Evolutionary conservation across 2,888 invertebrate species (phyloP).

Genomic region (Lochmaea capreae): DNA sequence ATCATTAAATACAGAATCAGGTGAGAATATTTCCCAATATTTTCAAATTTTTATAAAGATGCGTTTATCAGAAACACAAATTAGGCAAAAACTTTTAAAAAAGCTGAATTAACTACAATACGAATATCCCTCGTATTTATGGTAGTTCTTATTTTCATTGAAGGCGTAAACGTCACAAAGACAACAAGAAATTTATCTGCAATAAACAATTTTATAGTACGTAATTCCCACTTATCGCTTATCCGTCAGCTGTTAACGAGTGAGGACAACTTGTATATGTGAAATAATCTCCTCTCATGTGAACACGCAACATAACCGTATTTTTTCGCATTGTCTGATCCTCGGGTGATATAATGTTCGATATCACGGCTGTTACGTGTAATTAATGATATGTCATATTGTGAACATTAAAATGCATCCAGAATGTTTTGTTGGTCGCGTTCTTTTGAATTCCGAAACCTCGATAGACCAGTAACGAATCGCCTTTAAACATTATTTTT

Average conservation of each 20-base stretch:
- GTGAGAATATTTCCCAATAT: too few relatives aligned
- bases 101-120: neutral
- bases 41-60: neutral
- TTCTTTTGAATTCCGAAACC: constrained; percentile 57
- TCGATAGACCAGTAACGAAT: constrained; percentile 39
- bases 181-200: constrained; percentile 16
- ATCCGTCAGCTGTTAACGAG: constrained; percentile 36
- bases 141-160: neutral
- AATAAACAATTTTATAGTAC: constrained; percentile 28
- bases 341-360: constrained; percentile 58
- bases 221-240: constrained; percentile 29
- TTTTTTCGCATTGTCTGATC: constrained; percentile 58
- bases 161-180: constrained; percentile 8
- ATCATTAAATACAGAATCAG: too few relatives aligned
- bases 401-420: constrained; percentile 63
- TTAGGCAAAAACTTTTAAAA: too few relatives aligned
- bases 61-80: too few relatives aligned
- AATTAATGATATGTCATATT: constrained; percentile 64
- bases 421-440: constrained; percentile 61
- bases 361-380: constrained; percentile 61
- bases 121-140: neutral
- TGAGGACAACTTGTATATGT: constrained; percentile 48
- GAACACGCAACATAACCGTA: constrained; percentile 56
- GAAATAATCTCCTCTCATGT: constrained; percentile 48
- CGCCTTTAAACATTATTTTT: constrained; percentile 18